phyloP scores from a whole-genome alignment of 2,888 invertebrate species.

The Timema cristinae region DNA sequence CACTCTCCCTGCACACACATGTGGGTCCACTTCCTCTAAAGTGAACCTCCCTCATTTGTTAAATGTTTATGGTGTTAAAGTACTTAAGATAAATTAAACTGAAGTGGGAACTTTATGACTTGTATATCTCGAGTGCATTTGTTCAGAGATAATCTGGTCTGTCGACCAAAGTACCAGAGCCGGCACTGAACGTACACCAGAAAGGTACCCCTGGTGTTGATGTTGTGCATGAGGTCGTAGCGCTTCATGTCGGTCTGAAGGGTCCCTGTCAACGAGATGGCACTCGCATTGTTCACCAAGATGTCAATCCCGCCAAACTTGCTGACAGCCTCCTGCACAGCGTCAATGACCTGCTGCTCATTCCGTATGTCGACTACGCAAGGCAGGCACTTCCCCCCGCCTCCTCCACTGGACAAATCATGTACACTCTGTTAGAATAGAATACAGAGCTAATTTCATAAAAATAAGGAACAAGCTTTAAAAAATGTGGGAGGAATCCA shows the following conservation, averaged over 20 bases:
- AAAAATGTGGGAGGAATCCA: too few relatives aligned
- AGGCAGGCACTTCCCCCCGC: constrained; percentile 82
- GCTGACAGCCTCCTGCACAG: constrained; percentile 69
- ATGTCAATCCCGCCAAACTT: constrained; percentile 96
- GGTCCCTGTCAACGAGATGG: constrained; percentile 82
- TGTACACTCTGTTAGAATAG: too few relatives aligned
- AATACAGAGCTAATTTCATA: too few relatives aligned
- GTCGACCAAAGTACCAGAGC: not conserved
- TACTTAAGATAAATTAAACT: too few relatives aligned
- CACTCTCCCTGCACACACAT: too few relatives aligned
- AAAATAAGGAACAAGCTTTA: too few relatives aligned
- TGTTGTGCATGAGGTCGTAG: constrained; percentile 93
- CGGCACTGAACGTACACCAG: constrained; percentile 67
- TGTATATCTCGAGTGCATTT: not conserved
- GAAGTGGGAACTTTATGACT: too few relatives aligned
- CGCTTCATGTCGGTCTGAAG: constrained; percentile 87
- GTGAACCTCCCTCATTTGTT: too few relatives aligned
- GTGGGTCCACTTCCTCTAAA: too few relatives aligned
- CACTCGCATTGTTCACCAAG: constrained; percentile 93
- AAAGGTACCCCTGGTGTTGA: constrained; percentile 94
- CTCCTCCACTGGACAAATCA: constrained; percentile 57
- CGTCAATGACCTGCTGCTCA: constrained; percentile 67
- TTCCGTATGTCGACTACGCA: constrained; percentile 85
- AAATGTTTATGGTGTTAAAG: not conserved
- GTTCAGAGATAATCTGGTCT: not conserved